A percentile compares a stretch with the other conserved stretches of the same genome.
These are phyloP conservation scores for Ia io DNA, from an alignment of 2,113 vertebrate species.

Conservation along the genomic window DNA sequence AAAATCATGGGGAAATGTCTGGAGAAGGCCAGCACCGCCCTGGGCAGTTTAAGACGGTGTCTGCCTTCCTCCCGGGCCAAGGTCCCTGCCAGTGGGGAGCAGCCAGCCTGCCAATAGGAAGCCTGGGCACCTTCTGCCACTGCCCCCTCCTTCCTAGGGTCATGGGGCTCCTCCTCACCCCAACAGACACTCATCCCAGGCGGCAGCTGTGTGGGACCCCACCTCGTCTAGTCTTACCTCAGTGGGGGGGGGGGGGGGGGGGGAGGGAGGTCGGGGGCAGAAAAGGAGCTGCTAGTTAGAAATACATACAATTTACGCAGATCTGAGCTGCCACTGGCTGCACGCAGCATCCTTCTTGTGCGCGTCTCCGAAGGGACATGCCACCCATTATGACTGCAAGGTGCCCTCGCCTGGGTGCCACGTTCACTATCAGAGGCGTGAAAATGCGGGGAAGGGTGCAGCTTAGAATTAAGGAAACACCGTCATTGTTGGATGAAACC, in stretches of 20 bases:
- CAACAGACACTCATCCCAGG: fast-evolving
- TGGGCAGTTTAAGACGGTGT: no score
- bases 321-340: not conserved
- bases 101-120: no score
- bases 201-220: fast-evolving
- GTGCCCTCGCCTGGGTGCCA: no score
- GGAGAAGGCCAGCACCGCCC: no score
- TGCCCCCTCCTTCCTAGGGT: not conserved
- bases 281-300: not conserved
- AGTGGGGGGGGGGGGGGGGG: no score
- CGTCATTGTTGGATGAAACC: not conserved
- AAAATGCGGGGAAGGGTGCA: not conserved
- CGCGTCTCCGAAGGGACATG: not conserved
- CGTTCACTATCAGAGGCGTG: not conserved
- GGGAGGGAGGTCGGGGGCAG: no score
- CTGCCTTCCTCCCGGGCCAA: not conserved
- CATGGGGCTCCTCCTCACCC: not conserved
- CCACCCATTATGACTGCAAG: not conserved
- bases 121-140: fast-evolving
- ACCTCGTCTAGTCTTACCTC: not conserved
- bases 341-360: not conserved
- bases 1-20: not conserved
- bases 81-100: not conserved
- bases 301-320: not conserved
- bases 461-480: not conserved